Percentiles rank a stretch among this genome's conserved stretches.
phyloP scores from a whole-genome alignment of 2,888 invertebrate species.

The Latrodectus hesperus region DNA sequence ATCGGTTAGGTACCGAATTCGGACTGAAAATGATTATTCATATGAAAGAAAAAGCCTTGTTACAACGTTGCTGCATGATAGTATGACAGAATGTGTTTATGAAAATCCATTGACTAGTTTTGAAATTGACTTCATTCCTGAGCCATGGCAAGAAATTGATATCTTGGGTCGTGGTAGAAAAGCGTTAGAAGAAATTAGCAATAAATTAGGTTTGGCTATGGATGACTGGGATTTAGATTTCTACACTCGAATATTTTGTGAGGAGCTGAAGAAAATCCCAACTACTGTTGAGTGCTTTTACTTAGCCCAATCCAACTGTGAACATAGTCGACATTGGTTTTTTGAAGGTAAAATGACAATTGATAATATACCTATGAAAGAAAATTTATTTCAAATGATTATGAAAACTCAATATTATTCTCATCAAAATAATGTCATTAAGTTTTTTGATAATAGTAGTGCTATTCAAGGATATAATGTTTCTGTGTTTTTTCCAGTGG shows the following conservation, averaged over 20 bases:
- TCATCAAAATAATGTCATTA: conserved; percentile 98
- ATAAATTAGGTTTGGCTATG: too few species aligned
- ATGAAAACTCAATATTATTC: too few species aligned
- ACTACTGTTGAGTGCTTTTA: conserved; percentile 96
- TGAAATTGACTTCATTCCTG: conserved; percentile 78
- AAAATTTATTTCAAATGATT: conserved; percentile 93
- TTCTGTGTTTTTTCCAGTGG: too few species aligned
- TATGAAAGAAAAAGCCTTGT: conserved; percentile 14
- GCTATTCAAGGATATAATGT: conserved; percentile 90
- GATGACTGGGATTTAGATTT: too few species aligned
- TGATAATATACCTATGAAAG: conserved; percentile 85
- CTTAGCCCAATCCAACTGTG: conserved; percentile 96
- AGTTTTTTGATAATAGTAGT: conserved; percentile 97
- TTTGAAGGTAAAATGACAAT: conserved; percentile 91
- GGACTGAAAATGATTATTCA: conserved; percentile 70
- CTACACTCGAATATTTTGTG: too few species aligned
- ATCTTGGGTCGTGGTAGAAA: conserved; percentile 84
- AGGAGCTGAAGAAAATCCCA: too few species aligned
- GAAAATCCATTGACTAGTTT: conserved; percentile 79
- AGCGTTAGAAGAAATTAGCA: too few species aligned
- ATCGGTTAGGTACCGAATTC: conserved; percentile 83
- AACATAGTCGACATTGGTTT: conserved; percentile 99
- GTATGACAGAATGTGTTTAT: conserved; percentile 95
- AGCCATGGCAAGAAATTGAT: conserved; percentile 88
- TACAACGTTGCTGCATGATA: conserved; percentile 82